Conservation (phyloP, 2,113 vertebrate species). For the rat (Rattus norvegicus) region GRCr8 NC_086033.1:77938001-77938500, state of each 20-base stretch:
- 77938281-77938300: not conserved
- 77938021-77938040: conserved; percentile 5
- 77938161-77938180: not conserved
- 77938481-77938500: no score
- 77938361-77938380: no score
- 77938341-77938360: no score
- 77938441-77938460: no score
- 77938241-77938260: not conserved
- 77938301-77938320: not conserved
- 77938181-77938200: not conserved
- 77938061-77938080: conserved; percentile 6
- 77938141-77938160: not conserved
- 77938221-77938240: not conserved
- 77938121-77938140: not conserved
- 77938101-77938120: not conserved
- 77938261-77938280: not conserved
- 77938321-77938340: no score
- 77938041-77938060: conserved; percentile 48
- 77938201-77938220: not conserved
- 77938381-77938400: no score
- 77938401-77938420: no score
- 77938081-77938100: not conserved
- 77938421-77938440: no score
- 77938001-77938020: not conserved
- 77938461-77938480: no score